These are phyloP conservation scores for Pristionchus pacificus DNA, from an alignment of 1,140 invertebrate species.

Conservation along the genomic window DNA sequence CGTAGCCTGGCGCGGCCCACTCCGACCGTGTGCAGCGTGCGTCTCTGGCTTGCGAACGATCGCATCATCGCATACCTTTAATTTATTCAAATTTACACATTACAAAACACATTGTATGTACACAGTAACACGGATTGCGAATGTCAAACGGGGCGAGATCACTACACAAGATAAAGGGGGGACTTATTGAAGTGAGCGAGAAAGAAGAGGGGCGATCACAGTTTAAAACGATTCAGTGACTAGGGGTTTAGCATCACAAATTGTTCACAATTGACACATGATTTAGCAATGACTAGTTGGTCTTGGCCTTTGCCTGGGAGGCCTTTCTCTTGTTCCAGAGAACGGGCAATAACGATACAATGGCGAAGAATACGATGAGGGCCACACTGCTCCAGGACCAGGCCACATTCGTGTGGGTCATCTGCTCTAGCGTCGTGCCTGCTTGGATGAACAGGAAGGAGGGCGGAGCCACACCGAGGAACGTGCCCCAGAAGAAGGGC, in stretches of 20 bases:
- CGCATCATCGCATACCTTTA: no score
- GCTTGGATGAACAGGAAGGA: constrained; percentile 95
- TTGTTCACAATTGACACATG: background rate
- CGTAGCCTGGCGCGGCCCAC: no score
- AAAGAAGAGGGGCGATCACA: no score
- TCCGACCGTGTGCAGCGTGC: no score
- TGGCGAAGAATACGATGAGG: constrained; percentile 65
- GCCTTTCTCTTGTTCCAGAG: constrained; percentile 73
- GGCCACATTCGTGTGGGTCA: constrained; percentile 82
- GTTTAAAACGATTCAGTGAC: background rate
- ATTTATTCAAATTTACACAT: no score
- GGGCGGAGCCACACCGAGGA: constrained; percentile 86
- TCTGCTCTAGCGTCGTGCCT: constrained; percentile 85
- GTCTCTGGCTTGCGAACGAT: no score
- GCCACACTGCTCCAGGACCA: constrained; percentile 82
- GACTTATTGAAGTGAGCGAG: no score
- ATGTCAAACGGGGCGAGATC: no score
- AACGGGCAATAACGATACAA: constrained; percentile 82
- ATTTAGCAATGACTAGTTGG: constrained; percentile 64
- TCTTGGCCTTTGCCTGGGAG: constrained; percentile 73
- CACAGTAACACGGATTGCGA: no score
- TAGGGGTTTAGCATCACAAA: background rate
- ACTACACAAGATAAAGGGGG: no score
- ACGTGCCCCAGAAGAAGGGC: constrained; percentile 89
- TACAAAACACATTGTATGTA: no score